phyloP scores from a whole-genome alignment of 2,888 invertebrate species.

The Himalopsyche kuldschensis region DNA sequence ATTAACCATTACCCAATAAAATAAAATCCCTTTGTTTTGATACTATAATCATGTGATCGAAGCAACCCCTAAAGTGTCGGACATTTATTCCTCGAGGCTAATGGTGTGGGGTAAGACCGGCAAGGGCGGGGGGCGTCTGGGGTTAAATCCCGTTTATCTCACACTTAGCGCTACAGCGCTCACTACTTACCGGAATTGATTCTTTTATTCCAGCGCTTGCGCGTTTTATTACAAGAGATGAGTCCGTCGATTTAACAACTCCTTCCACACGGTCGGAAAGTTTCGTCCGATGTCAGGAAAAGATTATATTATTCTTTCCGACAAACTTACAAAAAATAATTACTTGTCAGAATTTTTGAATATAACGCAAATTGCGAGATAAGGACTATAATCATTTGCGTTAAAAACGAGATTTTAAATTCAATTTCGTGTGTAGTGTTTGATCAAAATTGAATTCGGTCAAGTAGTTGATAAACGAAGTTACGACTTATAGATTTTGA shows the following conservation, averaged over 20 bases:
- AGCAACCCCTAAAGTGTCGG: neutral
- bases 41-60: neutral
- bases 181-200: conserved; percentile 39
- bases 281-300: neutral
- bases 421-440: no score
- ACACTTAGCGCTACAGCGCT: conserved; percentile 36
- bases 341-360: no score
- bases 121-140: conserved; percentile 8
- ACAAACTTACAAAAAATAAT: no score
- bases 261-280: neutral
- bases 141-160: conserved; percentile 38
- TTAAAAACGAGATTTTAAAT: no score
- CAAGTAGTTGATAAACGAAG: no score
- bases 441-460: no score
- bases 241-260: neutral
- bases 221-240: neutral
- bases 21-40: neutral
- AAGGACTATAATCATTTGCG: no score
- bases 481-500: no score
- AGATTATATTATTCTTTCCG: no score
- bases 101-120: conserved; percentile 8
- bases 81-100: neutral
- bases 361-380: no score
- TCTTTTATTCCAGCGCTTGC: conserved; percentile 23
- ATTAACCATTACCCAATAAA: neutral